phyloP scores from a whole-genome alignment of 2,888 invertebrate genomes.

The Spisula subtruncata region DNA sequence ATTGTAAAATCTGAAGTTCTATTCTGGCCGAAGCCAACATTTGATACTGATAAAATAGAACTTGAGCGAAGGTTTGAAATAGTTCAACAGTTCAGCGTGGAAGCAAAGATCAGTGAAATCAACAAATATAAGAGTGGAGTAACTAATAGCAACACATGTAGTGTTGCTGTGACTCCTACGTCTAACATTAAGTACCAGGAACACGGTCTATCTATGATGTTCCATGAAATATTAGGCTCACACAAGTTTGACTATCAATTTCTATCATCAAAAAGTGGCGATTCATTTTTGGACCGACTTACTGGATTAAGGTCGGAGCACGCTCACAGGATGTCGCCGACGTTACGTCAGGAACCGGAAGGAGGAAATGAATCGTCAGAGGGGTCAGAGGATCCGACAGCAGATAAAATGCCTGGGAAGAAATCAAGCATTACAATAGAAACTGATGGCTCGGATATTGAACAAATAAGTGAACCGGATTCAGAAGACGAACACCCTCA shows the following conservation, averaged over 20 bases:
- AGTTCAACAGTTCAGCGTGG: constrained; percentile 82
- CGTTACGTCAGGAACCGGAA: constrained; percentile 82
- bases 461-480: constrained; percentile 30
- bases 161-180: constrained; percentile 48
- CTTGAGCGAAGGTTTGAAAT: constrained; percentile 78
- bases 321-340: constrained; percentile 82
- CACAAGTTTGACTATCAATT: constrained; percentile 79
- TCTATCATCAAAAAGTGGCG: constrained; percentile 76
- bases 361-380: constrained; percentile 82
- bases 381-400: constrained; percentile 52
- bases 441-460: constrained; percentile 18
- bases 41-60: constrained; percentile 76
- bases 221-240: constrained; percentile 76
- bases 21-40: constrained; percentile 84
- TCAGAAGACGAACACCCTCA: constrained; percentile 42
- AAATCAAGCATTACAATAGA: not conserved
- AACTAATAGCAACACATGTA: not conserved
- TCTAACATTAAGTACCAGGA: constrained; percentile 70
- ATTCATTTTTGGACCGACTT: constrained; percentile 80
- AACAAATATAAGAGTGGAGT: constrained; percentile 72
- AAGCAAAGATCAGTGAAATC: constrained; percentile 81
- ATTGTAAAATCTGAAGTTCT: constrained; percentile 80
- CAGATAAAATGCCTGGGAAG: not conserved
- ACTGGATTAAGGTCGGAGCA: constrained; percentile 82
- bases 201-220: constrained; percentile 77